Conservation (phyloP, 2,797 vertebrate genomes). For the Clarias platycephalus region DNA sequence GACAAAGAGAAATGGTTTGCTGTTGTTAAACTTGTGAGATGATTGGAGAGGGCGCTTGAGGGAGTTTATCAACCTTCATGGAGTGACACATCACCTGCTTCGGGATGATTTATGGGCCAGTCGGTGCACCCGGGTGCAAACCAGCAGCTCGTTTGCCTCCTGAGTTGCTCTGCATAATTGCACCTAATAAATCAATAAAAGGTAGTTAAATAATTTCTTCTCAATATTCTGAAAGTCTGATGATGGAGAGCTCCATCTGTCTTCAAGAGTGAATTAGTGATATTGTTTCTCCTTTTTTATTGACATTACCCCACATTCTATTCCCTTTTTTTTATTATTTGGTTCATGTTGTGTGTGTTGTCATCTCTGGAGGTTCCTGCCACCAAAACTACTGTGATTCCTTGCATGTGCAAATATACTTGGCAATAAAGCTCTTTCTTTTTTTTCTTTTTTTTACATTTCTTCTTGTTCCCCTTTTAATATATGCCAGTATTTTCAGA, state of each 20-base stretch:
- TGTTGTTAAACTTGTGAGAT: slow-evolving; percentile 13
- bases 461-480: not conserved
- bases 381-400: too few relatives aligned
- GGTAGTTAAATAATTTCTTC: not conserved
- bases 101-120: slow-evolving; percentile 33
- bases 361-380: too few relatives aligned
- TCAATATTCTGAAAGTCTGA: not conserved
- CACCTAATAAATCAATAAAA: slow-evolving; percentile 10
- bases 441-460: not conserved
- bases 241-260: not conserved
- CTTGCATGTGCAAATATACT: too few relatives aligned
- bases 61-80: not conserved
- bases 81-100: slow-evolving; percentile 12
- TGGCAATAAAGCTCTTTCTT: too few relatives aligned
- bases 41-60: not conserved
- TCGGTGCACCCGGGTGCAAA: not conserved
- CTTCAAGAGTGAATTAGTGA: not conserved
- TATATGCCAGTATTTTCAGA: not conserved
- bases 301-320: too few relatives aligned
- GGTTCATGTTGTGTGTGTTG: too few relatives aligned
- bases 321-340: too few relatives aligned
- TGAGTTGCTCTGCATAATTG: not conserved
- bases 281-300: not conserved
- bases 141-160: slow-evolving; percentile 20
- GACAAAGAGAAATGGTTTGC: slow-evolving; percentile 50